Base-by-base conservation (phyloP, 2,113 vertebrate genomes). In the Rhombomys opimus region DNA sequence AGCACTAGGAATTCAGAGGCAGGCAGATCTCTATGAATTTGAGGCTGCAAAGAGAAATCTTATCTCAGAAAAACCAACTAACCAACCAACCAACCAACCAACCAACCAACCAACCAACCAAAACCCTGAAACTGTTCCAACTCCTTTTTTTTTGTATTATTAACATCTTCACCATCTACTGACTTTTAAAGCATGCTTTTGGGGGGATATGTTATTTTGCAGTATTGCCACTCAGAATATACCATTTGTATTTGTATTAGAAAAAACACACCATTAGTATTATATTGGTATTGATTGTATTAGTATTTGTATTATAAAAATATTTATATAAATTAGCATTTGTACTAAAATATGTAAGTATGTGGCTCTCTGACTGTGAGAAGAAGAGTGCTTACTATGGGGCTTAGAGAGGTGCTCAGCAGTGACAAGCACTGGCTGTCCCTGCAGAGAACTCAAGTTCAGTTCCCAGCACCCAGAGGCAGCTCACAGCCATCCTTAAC, bases 151-250 rank as follows among this genome's bases (percentile, higher is more conserved):
- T 67, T 76, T 41, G 59, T 35, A 22, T 68, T 68, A 35, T 68
- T 68, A 50, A 68, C 63, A 68, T 72, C 14, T 95, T 77, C 7
- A 35, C 81, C 72, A 15, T 59, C 22, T 73, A 54, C 15, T 65
- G n/a, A 70, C 2, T 54, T 93, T 94, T 81, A 75, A 94, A 80
- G 57, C 85, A 75, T 41, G 82, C 9, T 87, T 68, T 70, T 82
- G 12, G 72, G 32, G 38, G 72, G 20, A 35, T 85, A 4, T 81
- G 1, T 41, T 73, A 23, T 80, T 95, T 77, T n/a, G 11, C 14
- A 95, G 76, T 35, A 32, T 6, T 41, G 13, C 14, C 15, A 32
- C 18, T 46, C 13, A 30, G 76, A 72, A 27, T 65, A 87, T 86
- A 91, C n/a, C n/a, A 32, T 80, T 61, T 87, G 5, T 38, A 7